Evolutionary conservation across 2,888 invertebrate genomes (phyloP), one percentile per base, ranked within the genome.

Genomic region (Agrochola litura): DNA sequence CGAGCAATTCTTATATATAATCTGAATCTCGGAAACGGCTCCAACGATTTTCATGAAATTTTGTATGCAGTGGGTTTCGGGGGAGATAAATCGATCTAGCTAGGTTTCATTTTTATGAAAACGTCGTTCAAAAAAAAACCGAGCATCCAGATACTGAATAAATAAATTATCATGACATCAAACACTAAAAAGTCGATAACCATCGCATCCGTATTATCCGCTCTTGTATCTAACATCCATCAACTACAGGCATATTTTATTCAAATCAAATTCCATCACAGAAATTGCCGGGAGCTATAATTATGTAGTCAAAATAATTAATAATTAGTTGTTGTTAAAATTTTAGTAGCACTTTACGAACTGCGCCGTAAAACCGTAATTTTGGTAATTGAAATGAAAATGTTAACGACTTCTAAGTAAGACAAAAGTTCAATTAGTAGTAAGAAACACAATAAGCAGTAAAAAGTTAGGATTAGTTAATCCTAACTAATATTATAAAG

Each of bases 331-430:
- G 64, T 46, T 64, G 19, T 63, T 60, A 56, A 46, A 73, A 56
- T 66, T 14, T 56, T 30, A 37, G 65, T 8, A 19, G 54, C 22
- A 14, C 22, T 70, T 30, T 60, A 30, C 46, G 22, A 41, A n/a
- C n/a, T 60, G 54, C 43, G 54, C 14, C n/a, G 60, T 79, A 75
- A 79, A 79, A 56, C 60, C n/a, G 54, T 64, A 64, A 49, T 68
- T 68, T 79, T 60, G 60, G 12, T 64, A 41, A 67, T 65, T 79
- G 3, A 43, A 68, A 68, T 64, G 46, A 54, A 60, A 78, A 73
- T 81, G 43, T 60, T 65, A 80, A 79, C 58, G 37, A 14, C 37
- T 64, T 68, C 3, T 67, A 22, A 61, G n/a, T 75, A 54, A 16
- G 37, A 30, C 58, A 37, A 14, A 64, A 41, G 43, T 54, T 46